Conservation (phyloP, 2,888 invertebrate species). For the Lycaena phlaeas region DNA sequence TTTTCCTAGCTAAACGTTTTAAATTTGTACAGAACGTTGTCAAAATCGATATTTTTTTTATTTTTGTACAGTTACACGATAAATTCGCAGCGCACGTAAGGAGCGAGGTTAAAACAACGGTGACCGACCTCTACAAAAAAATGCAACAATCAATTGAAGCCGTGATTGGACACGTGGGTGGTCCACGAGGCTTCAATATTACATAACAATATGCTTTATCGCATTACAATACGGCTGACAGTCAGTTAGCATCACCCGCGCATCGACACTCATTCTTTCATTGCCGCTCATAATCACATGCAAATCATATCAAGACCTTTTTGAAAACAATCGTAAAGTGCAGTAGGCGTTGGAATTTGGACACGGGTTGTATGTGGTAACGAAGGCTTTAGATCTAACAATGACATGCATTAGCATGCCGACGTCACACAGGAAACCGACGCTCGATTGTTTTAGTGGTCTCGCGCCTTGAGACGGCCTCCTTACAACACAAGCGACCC, state of each 20-base stretch:
- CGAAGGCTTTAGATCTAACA: slow-evolving; percentile 9
- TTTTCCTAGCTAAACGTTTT: too few relatives aligned
- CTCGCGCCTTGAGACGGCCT: too few relatives aligned
- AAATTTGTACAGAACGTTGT: too few relatives aligned
- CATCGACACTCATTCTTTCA: slow-evolving; percentile 14
- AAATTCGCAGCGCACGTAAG: not conserved
- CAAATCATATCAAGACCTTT: slow-evolving; percentile 49
- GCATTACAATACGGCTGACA: not conserved
- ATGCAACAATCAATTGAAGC: slow-evolving; percentile 24
- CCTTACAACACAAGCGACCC: too few relatives aligned
- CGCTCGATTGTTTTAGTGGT: too few relatives aligned
- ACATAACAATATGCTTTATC: not conserved
- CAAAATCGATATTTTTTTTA: too few relatives aligned
- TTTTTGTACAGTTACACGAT: not conserved
- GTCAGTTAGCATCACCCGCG: not conserved
- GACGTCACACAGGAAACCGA: too few relatives aligned
- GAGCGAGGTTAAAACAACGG: not conserved
- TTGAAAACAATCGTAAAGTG: slow-evolving; percentile 27
- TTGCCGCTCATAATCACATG: slow-evolving; percentile 40
- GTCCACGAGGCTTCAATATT: slow-evolving; percentile 1
- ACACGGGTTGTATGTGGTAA: slow-evolving; percentile 14
- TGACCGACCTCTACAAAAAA: slow-evolving; percentile 10
- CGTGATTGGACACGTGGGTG: slow-evolving; percentile 15
- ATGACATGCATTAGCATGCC: slow-evolving; percentile 1
- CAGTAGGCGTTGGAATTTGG: slow-evolving; percentile 24